A percentile compares a stretch with the other conserved stretches of the same genome.
Evolutionary conservation across 2,113 vertebrate genomes (phyloP).

Genomic region (Neodontobutis hainanensis): DNA sequence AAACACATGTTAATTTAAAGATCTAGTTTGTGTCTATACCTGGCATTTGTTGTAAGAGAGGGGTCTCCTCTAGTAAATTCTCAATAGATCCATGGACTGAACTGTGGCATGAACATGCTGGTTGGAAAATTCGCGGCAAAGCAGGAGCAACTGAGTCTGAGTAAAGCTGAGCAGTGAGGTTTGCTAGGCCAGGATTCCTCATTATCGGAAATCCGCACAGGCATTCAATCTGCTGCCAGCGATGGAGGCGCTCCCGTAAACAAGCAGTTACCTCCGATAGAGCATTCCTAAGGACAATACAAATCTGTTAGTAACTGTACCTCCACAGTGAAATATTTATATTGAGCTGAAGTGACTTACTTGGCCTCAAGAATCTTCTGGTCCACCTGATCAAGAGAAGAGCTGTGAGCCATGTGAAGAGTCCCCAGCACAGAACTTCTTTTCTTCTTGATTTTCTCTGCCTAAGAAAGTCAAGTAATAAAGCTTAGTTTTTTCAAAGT

Average conservation of each 20-base stretch:
- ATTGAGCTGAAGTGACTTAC: conserved; percentile 76
- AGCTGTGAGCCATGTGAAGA: conserved; percentile 94
- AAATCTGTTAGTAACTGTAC: conserved; percentile 5
- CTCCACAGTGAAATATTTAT: neutral
- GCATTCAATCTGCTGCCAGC: conserved; percentile 95
- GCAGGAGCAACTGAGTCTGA: conserved; percentile 88
- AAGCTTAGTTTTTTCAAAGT: neutral
- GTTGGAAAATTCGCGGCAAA: conserved; percentile 84
- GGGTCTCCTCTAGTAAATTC: conserved; percentile 83
- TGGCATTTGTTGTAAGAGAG: conserved; percentile 64
- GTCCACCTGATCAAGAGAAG: conserved; percentile 95
- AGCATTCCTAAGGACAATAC: conserved; percentile 81
- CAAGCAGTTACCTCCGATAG: conserved; percentile 92
- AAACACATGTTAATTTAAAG: neutral
- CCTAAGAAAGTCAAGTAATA: conserved; percentile 71
- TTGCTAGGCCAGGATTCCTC: conserved; percentile 88
- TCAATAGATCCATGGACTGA: conserved; percentile 80
- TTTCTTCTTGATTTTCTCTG: conserved; percentile 98
- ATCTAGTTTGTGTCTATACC: conserved; percentile 38
- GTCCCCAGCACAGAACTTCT: conserved; percentile 93
- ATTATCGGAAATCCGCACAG: conserved; percentile 92
- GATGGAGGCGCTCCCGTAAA: conserved; percentile 91
- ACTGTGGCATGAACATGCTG: conserved; percentile 85
- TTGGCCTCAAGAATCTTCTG: conserved; percentile 97
- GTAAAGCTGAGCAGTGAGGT: conserved; percentile 90